Evolutionary conservation across 2,113 vertebrate genomes (phyloP).

Genomic region (Lepus europaeus): DNA sequence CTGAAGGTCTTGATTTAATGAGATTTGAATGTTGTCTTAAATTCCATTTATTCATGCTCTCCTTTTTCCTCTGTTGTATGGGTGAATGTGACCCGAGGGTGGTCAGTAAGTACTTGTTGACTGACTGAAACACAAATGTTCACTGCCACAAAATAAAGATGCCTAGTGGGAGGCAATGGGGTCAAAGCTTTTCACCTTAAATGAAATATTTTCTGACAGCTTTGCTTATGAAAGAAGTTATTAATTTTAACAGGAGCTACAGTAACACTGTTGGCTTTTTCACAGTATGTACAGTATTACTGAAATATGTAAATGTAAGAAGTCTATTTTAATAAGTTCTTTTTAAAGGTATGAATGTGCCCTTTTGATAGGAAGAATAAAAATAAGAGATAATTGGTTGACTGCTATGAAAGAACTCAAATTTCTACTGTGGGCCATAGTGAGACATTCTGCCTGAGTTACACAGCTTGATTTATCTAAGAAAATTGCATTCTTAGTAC

Average conservation of each 20-base stretch:
- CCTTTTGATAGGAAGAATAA: conserved; percentile 77
- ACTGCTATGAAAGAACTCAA: conserved; percentile 62
- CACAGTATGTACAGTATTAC: conserved; percentile 51
- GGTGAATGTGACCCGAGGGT: neutral
- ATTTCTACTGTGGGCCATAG: conserved; percentile 66
- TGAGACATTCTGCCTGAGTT: conserved; percentile 69
- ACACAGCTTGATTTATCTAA: conserved; percentile 64
- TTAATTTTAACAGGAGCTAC: conserved; percentile 64
- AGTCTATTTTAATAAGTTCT: conserved; percentile 75
- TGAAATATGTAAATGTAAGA: conserved; percentile 75
- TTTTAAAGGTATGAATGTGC: conserved; percentile 73
- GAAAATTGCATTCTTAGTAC: conserved; percentile 72
- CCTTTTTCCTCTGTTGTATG: neutral
- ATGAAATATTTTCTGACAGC: conserved; percentile 60
- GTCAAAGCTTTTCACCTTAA: conserved; percentile 41
- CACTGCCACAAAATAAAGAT: conserved; percentile 46
- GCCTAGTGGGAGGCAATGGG: neutral
- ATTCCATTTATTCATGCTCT: neutral
- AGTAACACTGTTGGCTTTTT: conserved; percentile 63
- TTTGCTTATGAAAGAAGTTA: conserved; percentile 63
- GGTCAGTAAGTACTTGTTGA: neutral
- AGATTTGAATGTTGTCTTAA: conserved; percentile 15
- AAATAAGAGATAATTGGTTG: conserved; percentile 79
- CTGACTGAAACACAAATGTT: neutral
- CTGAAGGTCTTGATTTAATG: conserved; percentile 57